Evolutionary conservation across 2,797 vertebrate species (phyloP), one percentile per base, ranked within the genome.

Genomic region (Pelodytes ibericus): DNA sequence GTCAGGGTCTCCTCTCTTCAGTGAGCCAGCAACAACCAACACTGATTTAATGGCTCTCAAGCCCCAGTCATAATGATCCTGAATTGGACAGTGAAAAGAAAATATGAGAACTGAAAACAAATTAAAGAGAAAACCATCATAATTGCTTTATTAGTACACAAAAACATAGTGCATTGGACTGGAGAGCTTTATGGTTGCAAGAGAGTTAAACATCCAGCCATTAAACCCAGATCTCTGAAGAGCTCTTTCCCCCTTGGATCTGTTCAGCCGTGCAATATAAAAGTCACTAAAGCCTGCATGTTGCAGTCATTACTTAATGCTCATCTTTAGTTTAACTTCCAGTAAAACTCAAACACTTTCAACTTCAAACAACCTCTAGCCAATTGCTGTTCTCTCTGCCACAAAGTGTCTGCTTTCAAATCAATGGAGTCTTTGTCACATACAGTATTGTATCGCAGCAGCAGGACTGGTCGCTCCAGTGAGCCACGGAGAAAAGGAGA

Each of bases 1-100:
- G 15, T 83, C 88, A 0, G 95, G 95, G 82, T 99, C 96, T 0
- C 90, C 94, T 67, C 96, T 89, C 77, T 97, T 99, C 59, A 99
- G 90, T 10, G 96, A 95, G 0, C 97, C 98, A 0, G 96, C 96
- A 0, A 99, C 95, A 79, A 99, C 95, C 36, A 99, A 89, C 6
- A 99, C 96, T 0, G 97, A 98, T 84, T 99, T 99, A 83, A 99
- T 97, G 60, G 98, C 96, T 41, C 98, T 83, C 36, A 99, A 88
- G 1, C 98, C 98, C 98, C 98, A 99, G 87, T 99, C 97, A 0
- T 99, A 99, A 88, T 99, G 97, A 79, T 95, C 94, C 94, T 95
- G 31, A 0, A 0, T 0, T 1, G 3, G 15, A 0, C 1, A 3
- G 15, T 11, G 18, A 0, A 9, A 13, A 10, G 31, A 20, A 6